Evolutionary conservation across 2,113 vertebrate genomes (phyloP).

Genomic region (Ceyx melanurus): DNA sequence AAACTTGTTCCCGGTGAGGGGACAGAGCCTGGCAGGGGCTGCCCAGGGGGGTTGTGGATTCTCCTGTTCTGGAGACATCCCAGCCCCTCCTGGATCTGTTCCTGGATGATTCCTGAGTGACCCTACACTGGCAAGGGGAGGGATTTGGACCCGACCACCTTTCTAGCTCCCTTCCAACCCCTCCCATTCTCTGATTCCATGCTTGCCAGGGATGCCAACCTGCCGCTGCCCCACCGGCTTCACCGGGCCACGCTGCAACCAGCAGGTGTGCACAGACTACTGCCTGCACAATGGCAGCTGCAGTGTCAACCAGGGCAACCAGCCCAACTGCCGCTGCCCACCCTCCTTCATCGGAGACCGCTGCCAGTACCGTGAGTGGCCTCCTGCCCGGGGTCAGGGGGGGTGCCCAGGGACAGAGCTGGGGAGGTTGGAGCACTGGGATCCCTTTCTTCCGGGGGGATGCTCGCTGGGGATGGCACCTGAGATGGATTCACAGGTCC

Average conservation of each 20-base stretch:
- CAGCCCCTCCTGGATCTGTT: too few species aligned
- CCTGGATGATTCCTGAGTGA: too few species aligned
- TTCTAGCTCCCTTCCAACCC: too few species aligned
- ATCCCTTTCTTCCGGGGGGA: too few species aligned
- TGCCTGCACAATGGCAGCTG: slow-evolving; percentile 90
- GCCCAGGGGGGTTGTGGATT: too few species aligned
- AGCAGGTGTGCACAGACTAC: slow-evolving; percentile 85
- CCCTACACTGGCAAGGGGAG: too few species aligned
- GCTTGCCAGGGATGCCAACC: slow-evolving; percentile 83
- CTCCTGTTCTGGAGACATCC: too few species aligned
- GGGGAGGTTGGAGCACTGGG: not conserved
- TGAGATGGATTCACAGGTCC: slow-evolving; percentile 21
- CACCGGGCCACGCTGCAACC: slow-evolving; percentile 89
- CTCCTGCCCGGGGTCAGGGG: fast-evolving
- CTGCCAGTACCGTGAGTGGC: slow-evolving; percentile 93
- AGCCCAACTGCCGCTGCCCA: slow-evolving; percentile 88
- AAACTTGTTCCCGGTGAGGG: too few species aligned
- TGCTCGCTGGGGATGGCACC: too few species aligned
- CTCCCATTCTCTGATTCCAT: too few species aligned
- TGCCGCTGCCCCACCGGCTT: slow-evolving; percentile 94
- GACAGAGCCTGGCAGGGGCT: too few species aligned
- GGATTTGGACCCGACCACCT: too few species aligned
- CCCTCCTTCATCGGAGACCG: slow-evolving; percentile 85
- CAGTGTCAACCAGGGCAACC: slow-evolving; percentile 91
- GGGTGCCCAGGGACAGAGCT: not conserved